Base-by-base conservation (phyloP, 2,113 vertebrate species). In the Leucopternis melanops region DNA sequence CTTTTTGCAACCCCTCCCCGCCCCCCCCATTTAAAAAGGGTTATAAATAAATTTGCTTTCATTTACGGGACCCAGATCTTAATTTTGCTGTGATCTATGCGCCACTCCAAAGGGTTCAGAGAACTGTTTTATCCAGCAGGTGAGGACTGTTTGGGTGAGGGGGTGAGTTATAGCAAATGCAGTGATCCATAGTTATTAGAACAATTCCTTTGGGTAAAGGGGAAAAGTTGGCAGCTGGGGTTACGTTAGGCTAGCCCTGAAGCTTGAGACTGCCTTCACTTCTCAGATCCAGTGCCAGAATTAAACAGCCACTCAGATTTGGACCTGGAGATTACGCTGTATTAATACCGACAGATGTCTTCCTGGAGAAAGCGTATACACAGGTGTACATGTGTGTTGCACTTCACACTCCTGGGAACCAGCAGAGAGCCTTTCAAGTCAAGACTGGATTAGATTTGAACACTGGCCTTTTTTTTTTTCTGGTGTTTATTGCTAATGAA, bases 321-420 rank as follows among this genome's bases (percentile, higher is more conserved):
- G 40, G 38, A 22, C 11, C 47, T 69, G 61, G 32, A 66, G 27
- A 79, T 11, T 13, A 6, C 49, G 38, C 0, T 0, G 0, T 20
- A 22, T 61, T 63, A 78, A 74, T 54, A 71, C 3, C 3, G 3
- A 75, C 47, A 84, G 63, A 88, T 27, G 17, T 72, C 47, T 79
- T 93, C n/a, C 72, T 29, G 16, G 42, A 93, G 59, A 90, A 86
- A 29, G 12, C 0, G 0, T 32, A 16, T 63, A 44, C 13, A 29
- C 13, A 57, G 38, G 13, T 73, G 10, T 45, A 54, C 22, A 5
- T 5, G 9, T 45, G 40, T 69, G 42, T 22, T 75, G 23, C 12
- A 17, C 25, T 40, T 47, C 2, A 4, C 55, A 57, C 2, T 81
- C 40, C 57, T 91, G 69, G 34, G n/a, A 93, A 32, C 13, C 36